Percentiles rank a stretch among this genome's conserved stretches.
These are phyloP conservation scores for Eupithecia tripunctaria DNA, from an alignment of 2,888 invertebrate species.

Conservation along the genomic window DNA sequence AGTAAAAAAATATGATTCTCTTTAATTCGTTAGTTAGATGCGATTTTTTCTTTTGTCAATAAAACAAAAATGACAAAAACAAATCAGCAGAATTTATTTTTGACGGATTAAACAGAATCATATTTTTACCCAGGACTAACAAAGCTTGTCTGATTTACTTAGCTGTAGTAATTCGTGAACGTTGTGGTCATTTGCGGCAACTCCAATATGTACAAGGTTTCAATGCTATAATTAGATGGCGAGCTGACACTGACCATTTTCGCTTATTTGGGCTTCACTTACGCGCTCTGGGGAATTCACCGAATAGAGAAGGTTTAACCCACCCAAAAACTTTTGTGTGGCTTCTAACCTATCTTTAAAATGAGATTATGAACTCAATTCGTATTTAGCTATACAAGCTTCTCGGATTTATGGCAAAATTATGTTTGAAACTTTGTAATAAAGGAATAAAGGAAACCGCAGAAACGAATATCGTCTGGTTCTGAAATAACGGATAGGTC, in stretches of 20 bases:
- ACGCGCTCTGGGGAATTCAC: neutral
- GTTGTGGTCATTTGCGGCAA: neutral
- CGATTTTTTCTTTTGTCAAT: too few species aligned
- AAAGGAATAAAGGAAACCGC: too few species aligned
- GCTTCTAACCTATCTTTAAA: neutral
- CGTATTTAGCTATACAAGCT: too few species aligned
- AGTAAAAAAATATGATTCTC: too few species aligned
- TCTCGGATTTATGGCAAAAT: too few species aligned
- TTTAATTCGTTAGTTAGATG: too few species aligned
- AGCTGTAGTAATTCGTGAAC: neutral
- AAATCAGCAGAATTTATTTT: too few species aligned
- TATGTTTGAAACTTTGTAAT: neutral
- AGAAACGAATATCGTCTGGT: too few species aligned
- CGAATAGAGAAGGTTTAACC: neutral
- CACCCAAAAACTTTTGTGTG: neutral
- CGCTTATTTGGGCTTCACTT: slow-evolving; percentile 3
- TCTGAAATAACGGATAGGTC: neutral
- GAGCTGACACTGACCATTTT: neutral
- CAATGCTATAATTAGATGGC: slow-evolving; percentile 5
- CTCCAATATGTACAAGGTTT: neutral
- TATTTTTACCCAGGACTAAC: neutral
- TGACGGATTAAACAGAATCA: too few species aligned
- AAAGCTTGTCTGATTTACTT: neutral
- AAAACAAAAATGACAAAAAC: too few species aligned
- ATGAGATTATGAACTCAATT: neutral